phyloP scores from a whole-genome alignment of 2,113 vertebrate genomes.

The Mugil cephalus region DNA sequence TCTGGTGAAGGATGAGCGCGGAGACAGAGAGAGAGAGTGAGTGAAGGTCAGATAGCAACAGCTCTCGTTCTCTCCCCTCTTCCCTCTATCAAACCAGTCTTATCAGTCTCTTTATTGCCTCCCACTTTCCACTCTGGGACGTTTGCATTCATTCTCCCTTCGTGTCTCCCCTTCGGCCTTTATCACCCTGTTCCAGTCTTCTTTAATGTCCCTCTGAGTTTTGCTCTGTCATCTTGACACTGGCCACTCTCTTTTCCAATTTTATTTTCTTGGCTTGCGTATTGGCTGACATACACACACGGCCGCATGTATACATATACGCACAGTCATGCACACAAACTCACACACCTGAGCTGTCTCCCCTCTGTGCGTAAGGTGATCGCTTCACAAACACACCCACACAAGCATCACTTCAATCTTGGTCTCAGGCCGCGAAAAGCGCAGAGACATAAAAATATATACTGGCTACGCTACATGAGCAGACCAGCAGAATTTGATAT shows the following conservation, averaged over 20 bases:
- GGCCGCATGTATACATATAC: not conserved
- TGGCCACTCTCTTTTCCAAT: slow-evolving; percentile 32
- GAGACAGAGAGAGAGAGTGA: slow-evolving; percentile 13
- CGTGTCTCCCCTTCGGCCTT: slow-evolving; percentile 32
- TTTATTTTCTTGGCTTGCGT: slow-evolving; percentile 33
- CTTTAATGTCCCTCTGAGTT: slow-evolving; percentile 29
- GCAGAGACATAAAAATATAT: slow-evolving; percentile 55
- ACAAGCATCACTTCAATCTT: slow-evolving; percentile 52
- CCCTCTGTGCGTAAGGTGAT: slow-evolving; percentile 66
- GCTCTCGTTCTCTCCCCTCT: slow-evolving; percentile 25
- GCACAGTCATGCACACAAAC: not conserved
- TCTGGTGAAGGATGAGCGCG: slow-evolving; percentile 38
- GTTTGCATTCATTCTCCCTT: slow-evolving; percentile 46
- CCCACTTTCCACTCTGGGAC: slow-evolving; percentile 43
- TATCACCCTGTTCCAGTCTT: slow-evolving; percentile 27
- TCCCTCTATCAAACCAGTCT: slow-evolving; percentile 43
- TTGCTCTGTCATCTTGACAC: slow-evolving; percentile 52
- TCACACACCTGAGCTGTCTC: slow-evolving; percentile 37
- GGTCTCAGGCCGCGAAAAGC: slow-evolving; percentile 36
- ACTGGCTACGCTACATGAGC: slow-evolving; percentile 35
- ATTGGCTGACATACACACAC: slow-evolving; percentile 8
- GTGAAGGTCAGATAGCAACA: slow-evolving; percentile 65
- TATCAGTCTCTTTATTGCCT: slow-evolving; percentile 63
- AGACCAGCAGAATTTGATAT: slow-evolving; percentile 69
- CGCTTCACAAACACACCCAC: slow-evolving; percentile 65